Base-by-base conservation (phyloP, 2,113 vertebrate species). In the Vulpes lagopus region DNA sequence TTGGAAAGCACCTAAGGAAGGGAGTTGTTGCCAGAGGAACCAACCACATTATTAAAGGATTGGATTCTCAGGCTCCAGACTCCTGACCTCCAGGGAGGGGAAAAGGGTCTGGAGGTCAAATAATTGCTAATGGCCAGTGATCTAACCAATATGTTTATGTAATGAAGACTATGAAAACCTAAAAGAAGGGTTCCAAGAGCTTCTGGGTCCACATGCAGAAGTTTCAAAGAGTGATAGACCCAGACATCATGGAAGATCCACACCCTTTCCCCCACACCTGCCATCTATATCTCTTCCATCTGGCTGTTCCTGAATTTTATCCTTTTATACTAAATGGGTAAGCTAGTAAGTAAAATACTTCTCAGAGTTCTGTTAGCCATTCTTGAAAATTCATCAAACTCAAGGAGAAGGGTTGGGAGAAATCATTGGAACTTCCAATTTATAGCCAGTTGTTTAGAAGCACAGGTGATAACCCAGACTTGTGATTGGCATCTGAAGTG, bases 61-160 rank as follows among this genome's bases (percentile, higher is more conserved):
- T 78, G 30, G 38, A 19, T 6, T 20, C 71, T 51, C 43, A 17
- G 1, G 5, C 0, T 5, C 43, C 73, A 12, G 1, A 27, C 3
- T 14, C 76, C 32, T 59, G 8, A 60, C 60, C 64, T 80, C 53
- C 30, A 49, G 53, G 64, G 20, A 43, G 6, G 27, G 43, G 16
- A 51, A 59, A 22, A 69, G 35, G 62, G 22, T 53, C 23, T 71
- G 84, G 62, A 51, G 53, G 30, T n/a, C 71, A 74, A 80, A 35
- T 71, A 5, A 35, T 60, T 15, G 38, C 16, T 32, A 51, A 0
- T 1, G 2, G 10, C 15, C 62, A 69, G 0, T 2, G 74, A 94
- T 69, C 11, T 16, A 22, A 65, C 38, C 76, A 38, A 8, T 25
- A 6, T 10, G 23, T 11, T 53, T 49, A 0, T 59, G 73, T 59